phyloP scores from a whole-genome alignment of 2,113 vertebrate genomes.

The Poicephalus meyeri region DNA sequence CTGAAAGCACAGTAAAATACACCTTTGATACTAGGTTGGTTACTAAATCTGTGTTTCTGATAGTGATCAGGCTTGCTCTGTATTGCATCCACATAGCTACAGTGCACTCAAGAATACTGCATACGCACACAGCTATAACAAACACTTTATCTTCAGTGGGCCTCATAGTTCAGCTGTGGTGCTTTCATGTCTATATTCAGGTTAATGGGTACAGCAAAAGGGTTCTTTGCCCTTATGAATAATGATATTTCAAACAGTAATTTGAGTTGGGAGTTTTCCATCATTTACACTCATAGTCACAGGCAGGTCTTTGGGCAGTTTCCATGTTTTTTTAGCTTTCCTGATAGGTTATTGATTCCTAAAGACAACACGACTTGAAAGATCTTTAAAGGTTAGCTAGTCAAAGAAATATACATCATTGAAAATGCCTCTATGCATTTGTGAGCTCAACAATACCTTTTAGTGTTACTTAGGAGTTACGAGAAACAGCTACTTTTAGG shows the following conservation, averaged over 20 bases:
- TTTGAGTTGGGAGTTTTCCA: conserved; percentile 10
- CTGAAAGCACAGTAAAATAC: neutral
- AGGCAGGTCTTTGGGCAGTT: neutral
- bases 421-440: conserved; percentile 27
- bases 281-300: neutral
- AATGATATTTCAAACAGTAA: conserved; percentile 5
- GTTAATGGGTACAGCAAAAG: conserved; percentile 27
- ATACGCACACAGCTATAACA: neutral
- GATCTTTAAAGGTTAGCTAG: conserved; percentile 26
- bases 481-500: neutral
- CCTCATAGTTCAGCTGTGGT: neutral
- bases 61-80: neutral
- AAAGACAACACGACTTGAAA: conserved; percentile 21
- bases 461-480: conserved; percentile 7
- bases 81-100: neutral
- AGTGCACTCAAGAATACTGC: neutral
- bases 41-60: neutral
- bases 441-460: conserved; percentile 8
- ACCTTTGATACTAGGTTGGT: neutral
- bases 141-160: neutral
- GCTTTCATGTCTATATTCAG: neutral
- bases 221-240: neutral
- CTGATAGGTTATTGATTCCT: conserved; percentile 29
- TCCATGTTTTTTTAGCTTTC: neutral
- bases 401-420: conserved; percentile 34